A percentile compares a stretch with the other conserved stretches of the same genome.
Evolutionary conservation across 2,113 vertebrate genomes (phyloP).

Genomic region (Cyanocitta stelleri): DNA sequence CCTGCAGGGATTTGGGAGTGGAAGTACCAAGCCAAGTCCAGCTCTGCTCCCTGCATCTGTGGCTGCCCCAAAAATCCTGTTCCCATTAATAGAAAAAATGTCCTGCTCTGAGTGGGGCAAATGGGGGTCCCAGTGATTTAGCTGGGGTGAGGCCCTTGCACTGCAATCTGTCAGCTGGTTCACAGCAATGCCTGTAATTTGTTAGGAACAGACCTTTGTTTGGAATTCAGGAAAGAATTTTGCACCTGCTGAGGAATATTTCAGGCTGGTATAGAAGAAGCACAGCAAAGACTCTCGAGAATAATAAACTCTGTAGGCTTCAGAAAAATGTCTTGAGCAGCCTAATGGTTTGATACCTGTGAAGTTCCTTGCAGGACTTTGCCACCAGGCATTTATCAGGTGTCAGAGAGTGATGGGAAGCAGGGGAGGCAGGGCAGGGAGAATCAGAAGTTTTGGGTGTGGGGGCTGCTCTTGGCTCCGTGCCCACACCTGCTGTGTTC

Average conservation of each 20-base stretch:
- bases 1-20: background rate
- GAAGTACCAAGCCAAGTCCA: background rate
- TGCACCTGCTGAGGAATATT: background rate
- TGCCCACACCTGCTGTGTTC: background rate
- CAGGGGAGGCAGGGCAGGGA: background rate
- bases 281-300: background rate
- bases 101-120: background rate
- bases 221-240: background rate
- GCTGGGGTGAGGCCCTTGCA: background rate
- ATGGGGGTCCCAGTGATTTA: background rate
- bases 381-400: background rate
- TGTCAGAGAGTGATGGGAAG: background rate
- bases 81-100: background rate
- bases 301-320: background rate
- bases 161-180: background rate
- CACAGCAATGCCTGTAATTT: background rate
- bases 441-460: background rate
- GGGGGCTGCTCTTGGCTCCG: background rate
- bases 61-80: background rate
- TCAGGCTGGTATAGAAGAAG: background rate
- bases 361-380: background rate
- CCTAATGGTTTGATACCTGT: background rate
- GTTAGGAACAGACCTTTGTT: background rate
- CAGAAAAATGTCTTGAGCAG: background rate
- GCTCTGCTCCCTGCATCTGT: background rate